These are phyloP conservation scores for Autographa pulchrina DNA, from an alignment of 2,888 invertebrate species.

Conservation along the genomic window DNA sequence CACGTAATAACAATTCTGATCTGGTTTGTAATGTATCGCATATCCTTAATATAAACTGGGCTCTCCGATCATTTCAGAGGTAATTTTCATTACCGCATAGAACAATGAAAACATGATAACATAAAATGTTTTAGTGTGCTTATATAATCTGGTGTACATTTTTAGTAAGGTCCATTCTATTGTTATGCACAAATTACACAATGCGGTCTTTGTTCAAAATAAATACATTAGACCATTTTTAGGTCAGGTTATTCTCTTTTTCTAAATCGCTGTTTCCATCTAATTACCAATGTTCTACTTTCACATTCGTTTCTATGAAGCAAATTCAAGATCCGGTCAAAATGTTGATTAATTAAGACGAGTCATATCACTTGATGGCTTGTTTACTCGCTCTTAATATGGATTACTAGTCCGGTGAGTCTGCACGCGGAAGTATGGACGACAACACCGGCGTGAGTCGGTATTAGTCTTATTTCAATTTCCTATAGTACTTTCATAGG, in stretches of 20 bases:
- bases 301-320: slow-evolving; percentile 34
- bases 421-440: slow-evolving; percentile 38
- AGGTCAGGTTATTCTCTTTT: slow-evolving; percentile 27
- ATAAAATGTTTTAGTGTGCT: neutral
- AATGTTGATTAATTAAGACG: slow-evolving; percentile 34
- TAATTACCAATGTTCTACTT: slow-evolving; percentile 49
- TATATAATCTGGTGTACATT: slow-evolving; percentile 26
- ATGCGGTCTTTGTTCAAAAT: slow-evolving; percentile 36
- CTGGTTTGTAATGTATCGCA: slow-evolving; percentile 16
- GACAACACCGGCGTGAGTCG: slow-evolving; percentile 35
- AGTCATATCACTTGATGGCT: slow-evolving; percentile 53
- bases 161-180: slow-evolving; percentile 22
- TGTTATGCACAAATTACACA: slow-evolving; percentile 33
- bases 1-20: slow-evolving; percentile 23
- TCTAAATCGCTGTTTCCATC: slow-evolving; percentile 17
- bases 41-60: slow-evolving; percentile 2
- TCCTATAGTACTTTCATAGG: slow-evolving; percentile 75
- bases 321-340: slow-evolving; percentile 45
- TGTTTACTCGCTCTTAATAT: slow-evolving; percentile 32
- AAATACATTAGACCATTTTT: slow-evolving; percentile 18
- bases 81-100: slow-evolving; percentile 4
- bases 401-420: slow-evolving; percentile 23
- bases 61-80: neutral
- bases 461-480: slow-evolving; percentile 62
- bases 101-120: slow-evolving; percentile 9